Percentiles rank a stretch among this genome's conserved stretches.
phyloP scores from a whole-genome alignment of 2,113 vertebrate species.

The Oreocharis arfaki region DNA sequence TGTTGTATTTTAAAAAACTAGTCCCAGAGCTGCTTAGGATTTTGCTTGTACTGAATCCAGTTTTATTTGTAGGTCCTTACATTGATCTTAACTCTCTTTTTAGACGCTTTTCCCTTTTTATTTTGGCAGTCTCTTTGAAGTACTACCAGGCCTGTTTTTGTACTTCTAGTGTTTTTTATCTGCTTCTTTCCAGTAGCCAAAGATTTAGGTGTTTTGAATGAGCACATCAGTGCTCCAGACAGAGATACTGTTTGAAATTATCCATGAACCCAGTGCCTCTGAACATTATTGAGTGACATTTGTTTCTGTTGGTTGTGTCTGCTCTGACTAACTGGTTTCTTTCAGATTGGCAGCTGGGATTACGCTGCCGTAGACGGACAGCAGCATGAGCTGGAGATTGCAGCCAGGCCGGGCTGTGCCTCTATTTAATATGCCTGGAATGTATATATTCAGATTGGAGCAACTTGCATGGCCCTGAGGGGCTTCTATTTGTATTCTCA shows the following conservation, averaged over 20 bases:
- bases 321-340: constrained; percentile 86
- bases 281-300: constrained; percentile 87
- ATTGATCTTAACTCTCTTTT: constrained; percentile 2
- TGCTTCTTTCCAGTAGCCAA: constrained; percentile 76
- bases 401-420: constrained; percentile 30
- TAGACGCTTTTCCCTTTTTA: constrained; percentile 1
- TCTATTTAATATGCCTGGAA: constrained; percentile 76
- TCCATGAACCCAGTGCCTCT: constrained; percentile 78
- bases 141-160: constrained; percentile 67
- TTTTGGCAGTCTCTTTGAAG: constrained; percentile 69
- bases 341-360: constrained; percentile 87
- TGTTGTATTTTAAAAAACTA: background rate
- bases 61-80: constrained; percentile 14
- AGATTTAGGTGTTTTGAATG: constrained; percentile 80
- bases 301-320: constrained; percentile 87
- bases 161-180: constrained; percentile 68
- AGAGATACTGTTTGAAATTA: constrained; percentile 85
- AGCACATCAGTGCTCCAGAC: constrained; percentile 77
- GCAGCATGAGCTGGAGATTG: constrained; percentile 65
- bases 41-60: background rate
- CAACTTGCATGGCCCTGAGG: constrained; percentile 44
- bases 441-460: constrained; percentile 73
- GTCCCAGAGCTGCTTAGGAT: background rate
- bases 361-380: constrained; percentile 73
- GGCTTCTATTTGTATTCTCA: constrained; percentile 71